Percentiles rank a stretch among this genome's conserved stretches.
Conservation (phyloP, 2,797 vertebrate species). For the Acomys russatus region DNA sequence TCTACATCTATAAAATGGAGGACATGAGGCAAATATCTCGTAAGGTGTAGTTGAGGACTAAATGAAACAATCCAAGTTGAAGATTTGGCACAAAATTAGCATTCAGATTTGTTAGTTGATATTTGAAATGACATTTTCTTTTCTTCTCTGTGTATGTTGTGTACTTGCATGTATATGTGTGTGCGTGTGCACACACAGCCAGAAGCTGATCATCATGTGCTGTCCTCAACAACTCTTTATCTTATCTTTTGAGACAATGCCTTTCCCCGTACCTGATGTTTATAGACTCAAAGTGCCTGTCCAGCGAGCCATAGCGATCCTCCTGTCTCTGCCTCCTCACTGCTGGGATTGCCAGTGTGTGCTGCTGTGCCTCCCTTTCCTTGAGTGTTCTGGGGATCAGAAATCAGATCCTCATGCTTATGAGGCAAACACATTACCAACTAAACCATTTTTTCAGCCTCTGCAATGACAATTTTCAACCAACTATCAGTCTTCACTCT, state of each 20-base stretch:
- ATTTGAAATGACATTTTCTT: background rate
- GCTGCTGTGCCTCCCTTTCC: background rate
- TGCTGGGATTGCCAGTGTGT: background rate
- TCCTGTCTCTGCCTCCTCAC: background rate
- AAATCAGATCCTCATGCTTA: background rate
- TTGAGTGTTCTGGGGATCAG: background rate
- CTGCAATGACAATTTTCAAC: slow-evolving; percentile 27
- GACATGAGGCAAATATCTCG: background rate
- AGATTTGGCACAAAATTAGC: slow-evolving; percentile 9
- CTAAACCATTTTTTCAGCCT: background rate
- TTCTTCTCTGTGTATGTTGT: background rate
- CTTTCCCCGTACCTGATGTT: background rate
- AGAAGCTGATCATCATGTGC: background rate
- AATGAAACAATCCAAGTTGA: background rate
- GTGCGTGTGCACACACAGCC: too few species aligned
- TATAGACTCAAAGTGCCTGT: background rate
- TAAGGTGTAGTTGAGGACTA: background rate
- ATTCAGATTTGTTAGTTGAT: background rate
- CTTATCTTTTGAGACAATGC: background rate
- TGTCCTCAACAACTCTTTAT: background rate
- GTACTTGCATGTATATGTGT: background rate
- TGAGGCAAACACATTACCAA: background rate
- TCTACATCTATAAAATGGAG: slow-evolving; percentile 19
- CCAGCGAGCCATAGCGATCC: background rate
- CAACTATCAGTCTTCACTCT: slow-evolving; percentile 12